Evolutionary conservation across 2,113 vertebrate genomes (phyloP).

Genomic region (Willisornis vidua): DNA sequence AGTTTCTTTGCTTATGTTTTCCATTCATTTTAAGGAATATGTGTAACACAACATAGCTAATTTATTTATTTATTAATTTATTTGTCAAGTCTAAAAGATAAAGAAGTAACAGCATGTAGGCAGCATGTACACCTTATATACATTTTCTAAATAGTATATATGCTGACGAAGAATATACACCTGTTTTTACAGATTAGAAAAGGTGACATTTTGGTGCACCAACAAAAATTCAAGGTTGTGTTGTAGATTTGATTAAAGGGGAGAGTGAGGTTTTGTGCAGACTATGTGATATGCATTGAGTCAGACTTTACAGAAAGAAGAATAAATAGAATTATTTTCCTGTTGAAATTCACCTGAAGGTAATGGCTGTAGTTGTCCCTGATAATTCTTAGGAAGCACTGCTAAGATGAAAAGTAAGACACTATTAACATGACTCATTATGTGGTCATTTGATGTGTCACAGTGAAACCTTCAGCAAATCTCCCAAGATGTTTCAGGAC

Average conservation of each 20-base stretch:
- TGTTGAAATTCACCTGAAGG: not conserved
- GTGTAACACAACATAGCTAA: not conserved
- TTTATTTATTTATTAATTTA: not conserved
- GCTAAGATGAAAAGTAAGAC: not conserved
- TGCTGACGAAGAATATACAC: not conserved
- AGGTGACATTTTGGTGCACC: not conserved
- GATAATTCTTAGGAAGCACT: not conserved
- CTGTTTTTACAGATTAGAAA: not conserved
- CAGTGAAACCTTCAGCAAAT: not conserved
- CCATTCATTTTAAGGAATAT: not conserved
- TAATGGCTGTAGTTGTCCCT: not conserved
- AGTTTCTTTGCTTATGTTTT: not conserved
- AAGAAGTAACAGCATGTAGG: not conserved
- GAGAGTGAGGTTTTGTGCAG: rapidly evolving
- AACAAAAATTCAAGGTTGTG: not conserved
- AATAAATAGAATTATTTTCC: not conserved
- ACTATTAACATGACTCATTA: not conserved
- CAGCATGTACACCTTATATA: not conserved
- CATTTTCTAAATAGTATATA: not conserved
- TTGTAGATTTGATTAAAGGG: not conserved
- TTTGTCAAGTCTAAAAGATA: not conserved
- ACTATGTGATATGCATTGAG: not conserved
- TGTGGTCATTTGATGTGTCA: not conserved
- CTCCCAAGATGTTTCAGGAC: not conserved
- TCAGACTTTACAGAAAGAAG: not conserved